These are phyloP conservation scores for Pogonocichla stellata DNA, from an alignment of 2,113 vertebrate genomes.

Conservation along the genomic window DNA sequence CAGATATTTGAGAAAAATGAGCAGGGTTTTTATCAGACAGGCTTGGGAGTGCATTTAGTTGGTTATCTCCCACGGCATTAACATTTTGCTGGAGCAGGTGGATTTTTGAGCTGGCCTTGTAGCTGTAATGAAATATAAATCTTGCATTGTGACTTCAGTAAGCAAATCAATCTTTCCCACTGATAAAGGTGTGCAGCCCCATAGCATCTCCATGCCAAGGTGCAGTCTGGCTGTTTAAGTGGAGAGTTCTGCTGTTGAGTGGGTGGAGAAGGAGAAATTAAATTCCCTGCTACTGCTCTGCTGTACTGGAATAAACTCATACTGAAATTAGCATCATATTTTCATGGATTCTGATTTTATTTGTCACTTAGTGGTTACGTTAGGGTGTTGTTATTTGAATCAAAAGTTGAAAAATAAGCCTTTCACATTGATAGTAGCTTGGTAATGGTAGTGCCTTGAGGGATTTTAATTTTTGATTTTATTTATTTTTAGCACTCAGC, in stretches of 20 bases:
- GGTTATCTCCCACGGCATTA: neutral
- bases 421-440: neutral
- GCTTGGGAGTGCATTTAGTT: neutral
- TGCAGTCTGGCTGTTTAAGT: neutral
- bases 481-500: neutral
- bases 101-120: conserved; percentile 28
- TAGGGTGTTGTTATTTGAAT: neutral
- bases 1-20: neutral
- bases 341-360: neutral
- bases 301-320: neutral
- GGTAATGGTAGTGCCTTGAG: neutral
- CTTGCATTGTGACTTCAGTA: neutral
- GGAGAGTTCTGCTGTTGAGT: neutral
- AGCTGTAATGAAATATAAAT: conserved; percentile 23
- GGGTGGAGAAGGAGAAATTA: neutral
- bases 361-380: neutral
- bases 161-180: neutral
- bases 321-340: neutral
- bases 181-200: neutral
- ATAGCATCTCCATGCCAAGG: neutral
- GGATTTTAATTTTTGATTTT: neutral
- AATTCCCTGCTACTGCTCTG: neutral
- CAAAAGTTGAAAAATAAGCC: neutral
- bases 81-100: conserved; percentile 16
- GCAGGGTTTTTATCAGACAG: neutral